Evolutionary conservation across 2,797 vertebrate species (phyloP), one percentile per base, ranked within the genome.

Genomic region (Petrocephalus sullivani): DNA sequence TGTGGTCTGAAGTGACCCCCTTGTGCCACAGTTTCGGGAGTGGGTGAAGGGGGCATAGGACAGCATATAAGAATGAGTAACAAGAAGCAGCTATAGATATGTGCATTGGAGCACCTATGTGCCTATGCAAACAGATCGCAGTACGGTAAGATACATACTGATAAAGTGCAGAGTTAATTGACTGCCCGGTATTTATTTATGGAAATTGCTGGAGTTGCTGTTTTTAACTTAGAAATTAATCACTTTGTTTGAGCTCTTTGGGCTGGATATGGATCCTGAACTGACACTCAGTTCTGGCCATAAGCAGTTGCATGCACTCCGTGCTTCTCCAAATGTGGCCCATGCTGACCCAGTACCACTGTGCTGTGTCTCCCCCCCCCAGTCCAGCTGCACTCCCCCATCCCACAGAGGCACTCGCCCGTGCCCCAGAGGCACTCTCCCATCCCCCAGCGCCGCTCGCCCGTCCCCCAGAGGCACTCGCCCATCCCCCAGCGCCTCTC

Each of bases 311-410:
- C 23, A 57, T 28, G 53, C 64, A 12, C 64, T 71, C 28, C 37
- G 64, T 71, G 12, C 1, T 71, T 6, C 1, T 37, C 28, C 28
- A 16, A 67, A 67, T 33, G 61, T 67, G 61, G 61, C 61, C 61
- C 28, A 37, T 71, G 33, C 64, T 64, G n/a, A 41, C 7, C 33
- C 9, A 3, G 0, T 0, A 4, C 60, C 10, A 60, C n/a, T 54
- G 2, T 28, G 2, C 60, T 87, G 41, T 87, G 41, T 46, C n/a
- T 21, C 49, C 53, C 10, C 37, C 28, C 56, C 85, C 54, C 93
- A 96, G 96, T 95, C 91, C 95, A 95, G 94, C 96, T 94, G 87
- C 97, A 96, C 91, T 97, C 97, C 0, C 97, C 97, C 0, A 96
- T 96, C 2, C 94, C 96, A 0, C 95, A 98, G 89, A 96, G 96